Evolutionary conservation across 2,888 invertebrate species (phyloP).

Genomic region (Drepanosiphum platanoidis): DNA sequence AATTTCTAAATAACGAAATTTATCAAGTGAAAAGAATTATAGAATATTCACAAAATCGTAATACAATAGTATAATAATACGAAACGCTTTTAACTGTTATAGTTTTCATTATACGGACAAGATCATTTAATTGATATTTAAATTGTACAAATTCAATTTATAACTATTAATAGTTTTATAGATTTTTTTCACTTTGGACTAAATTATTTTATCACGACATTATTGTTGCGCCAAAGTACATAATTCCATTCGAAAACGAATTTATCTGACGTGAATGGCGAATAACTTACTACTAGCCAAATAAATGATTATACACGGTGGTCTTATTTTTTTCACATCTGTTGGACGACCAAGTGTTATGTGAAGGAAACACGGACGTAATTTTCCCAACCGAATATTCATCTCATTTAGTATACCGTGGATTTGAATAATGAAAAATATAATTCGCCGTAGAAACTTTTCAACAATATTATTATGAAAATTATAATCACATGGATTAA

Average conservation of each 20-base stretch:
- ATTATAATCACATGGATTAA: slow-evolving; percentile 23
- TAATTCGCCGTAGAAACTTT: slow-evolving; percentile 1
- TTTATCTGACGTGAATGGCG: not conserved
- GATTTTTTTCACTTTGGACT: too few species aligned
- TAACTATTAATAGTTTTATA: too few species aligned
- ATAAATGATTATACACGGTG: not conserved
- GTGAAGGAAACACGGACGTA: not conserved
- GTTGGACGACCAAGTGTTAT: not conserved
- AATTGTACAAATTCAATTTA: too few species aligned
- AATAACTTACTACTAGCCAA: not conserved
- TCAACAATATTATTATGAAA: not conserved
- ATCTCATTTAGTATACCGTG: not conserved
- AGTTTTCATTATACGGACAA: too few species aligned
- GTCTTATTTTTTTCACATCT: not conserved
- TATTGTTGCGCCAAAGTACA: too few species aligned
- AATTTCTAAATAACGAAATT: not conserved
- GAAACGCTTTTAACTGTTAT: too few species aligned
- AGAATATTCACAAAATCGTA: not conserved
- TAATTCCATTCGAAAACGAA: too few species aligned
- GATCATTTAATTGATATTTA: too few species aligned
- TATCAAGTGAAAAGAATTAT: not conserved
- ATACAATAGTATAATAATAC: too few species aligned
- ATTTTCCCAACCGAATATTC: not conserved
- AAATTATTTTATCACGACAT: too few species aligned
- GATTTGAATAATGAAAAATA: slow-evolving; percentile 17